phyloP scores from a whole-genome alignment of 2,113 vertebrate genomes.

The Excalfactoria chinensis region DNA sequence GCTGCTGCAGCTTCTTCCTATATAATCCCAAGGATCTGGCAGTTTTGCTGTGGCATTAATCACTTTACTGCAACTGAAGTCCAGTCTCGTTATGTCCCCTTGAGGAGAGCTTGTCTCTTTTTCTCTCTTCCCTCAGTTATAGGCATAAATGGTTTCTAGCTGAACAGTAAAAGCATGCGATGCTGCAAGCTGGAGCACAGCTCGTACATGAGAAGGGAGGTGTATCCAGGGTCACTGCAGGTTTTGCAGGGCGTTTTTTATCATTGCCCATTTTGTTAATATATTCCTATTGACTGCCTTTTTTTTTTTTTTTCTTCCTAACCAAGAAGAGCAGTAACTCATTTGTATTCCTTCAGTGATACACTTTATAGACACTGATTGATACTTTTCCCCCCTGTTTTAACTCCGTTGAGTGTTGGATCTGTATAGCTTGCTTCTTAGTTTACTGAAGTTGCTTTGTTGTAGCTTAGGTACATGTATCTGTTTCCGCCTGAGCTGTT shows the following conservation, averaged over 20 bases:
- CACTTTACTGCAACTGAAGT: background rate
- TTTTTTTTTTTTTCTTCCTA: background rate
- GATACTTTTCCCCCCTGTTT: background rate
- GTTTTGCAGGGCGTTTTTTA: background rate
- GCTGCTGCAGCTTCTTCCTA: background rate
- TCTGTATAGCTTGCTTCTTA: background rate
- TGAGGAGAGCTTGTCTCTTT: background rate
- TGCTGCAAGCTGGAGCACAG: background rate
- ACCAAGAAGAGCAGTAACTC: background rate
- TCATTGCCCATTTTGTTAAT: background rate
- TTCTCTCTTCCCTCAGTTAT: background rate
- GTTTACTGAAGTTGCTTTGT: background rate
- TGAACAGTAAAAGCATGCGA: background rate
- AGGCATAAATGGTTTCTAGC: background rate
- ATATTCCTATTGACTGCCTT: background rate
- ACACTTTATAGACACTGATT: background rate
- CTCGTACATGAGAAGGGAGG: background rate
- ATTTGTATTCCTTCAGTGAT: background rate
- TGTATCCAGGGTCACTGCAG: background rate
- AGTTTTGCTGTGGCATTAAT: background rate
- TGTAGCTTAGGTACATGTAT: background rate
- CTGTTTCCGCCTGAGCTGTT: background rate
- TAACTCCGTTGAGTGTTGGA: background rate
- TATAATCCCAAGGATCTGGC: background rate
- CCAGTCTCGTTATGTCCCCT: fast-evolving